phyloP scores from a whole-genome alignment of 2,797 vertebrate genomes.

The Macropodus opercularis region DNA sequence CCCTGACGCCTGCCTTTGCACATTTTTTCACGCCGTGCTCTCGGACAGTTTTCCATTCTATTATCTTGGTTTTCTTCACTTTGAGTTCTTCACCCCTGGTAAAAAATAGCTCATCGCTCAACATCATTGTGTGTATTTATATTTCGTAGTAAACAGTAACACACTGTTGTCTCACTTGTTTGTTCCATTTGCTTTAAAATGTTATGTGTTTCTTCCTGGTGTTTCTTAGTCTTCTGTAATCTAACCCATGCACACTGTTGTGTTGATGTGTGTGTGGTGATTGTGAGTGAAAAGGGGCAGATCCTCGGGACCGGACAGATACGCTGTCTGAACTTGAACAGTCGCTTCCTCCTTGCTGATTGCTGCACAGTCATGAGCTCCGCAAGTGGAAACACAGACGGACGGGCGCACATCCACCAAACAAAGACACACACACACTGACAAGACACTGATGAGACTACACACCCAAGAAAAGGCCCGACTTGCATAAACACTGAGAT shows the following conservation, averaged over 20 bases:
- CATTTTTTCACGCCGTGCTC: conserved; percentile 44
- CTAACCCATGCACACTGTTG: conserved; percentile 43
- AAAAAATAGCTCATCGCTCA: conserved; percentile 71
- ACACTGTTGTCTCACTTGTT: conserved; percentile 33
- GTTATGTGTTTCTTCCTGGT: conserved; percentile 47
- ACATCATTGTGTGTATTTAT: conserved; percentile 70
- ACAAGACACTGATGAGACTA: conserved; percentile 55
- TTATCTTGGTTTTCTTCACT: conserved; percentile 64
- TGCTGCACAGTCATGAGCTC: conserved; percentile 64
- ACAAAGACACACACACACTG: conserved; percentile 35
- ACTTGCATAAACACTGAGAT: conserved; percentile 70
- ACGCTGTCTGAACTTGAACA: conserved; percentile 69
- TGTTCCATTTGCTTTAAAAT: conserved; percentile 4
- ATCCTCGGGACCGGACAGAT: conserved; percentile 61
- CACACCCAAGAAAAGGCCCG: conserved; percentile 64
- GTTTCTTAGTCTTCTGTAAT: conserved; percentile 38
- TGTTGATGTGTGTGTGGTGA: conserved; percentile 25
- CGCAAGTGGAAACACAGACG: conserved; percentile 64
- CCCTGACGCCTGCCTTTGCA: conserved; percentile 26
- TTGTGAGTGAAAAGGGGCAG: conserved; percentile 56
- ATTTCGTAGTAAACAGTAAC: conserved; percentile 39
- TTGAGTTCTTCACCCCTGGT: conserved; percentile 36
- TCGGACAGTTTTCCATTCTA: conserved; percentile 63
- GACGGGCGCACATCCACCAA: conserved; percentile 24
- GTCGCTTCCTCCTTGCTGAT: conserved; percentile 73